phyloP scores from a whole-genome alignment of 2,888 invertebrate species.

The Deilephila elpenor region DNA sequence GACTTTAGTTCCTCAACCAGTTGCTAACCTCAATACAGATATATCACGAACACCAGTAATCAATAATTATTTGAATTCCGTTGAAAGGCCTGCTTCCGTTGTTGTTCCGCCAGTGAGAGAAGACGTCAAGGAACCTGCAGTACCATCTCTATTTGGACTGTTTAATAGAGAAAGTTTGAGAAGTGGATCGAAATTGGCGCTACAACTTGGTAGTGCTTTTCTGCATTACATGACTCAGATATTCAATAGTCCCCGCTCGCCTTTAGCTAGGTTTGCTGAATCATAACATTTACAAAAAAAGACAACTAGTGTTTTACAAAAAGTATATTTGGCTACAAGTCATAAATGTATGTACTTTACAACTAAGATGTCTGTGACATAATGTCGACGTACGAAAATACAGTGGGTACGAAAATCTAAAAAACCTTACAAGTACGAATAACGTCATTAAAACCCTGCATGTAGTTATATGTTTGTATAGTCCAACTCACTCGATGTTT shows the following conservation, averaged over 20 bases:
- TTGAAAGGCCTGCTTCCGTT: constrained; percentile 31
- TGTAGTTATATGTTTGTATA: neutral
- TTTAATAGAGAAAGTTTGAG: neutral
- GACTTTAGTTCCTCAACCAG: constrained; percentile 5
- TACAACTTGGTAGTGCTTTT: constrained; percentile 14
- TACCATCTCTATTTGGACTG: neutral
- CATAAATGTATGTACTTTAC: no score
- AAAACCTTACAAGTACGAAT: no score
- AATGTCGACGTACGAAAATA: no score
- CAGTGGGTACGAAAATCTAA: no score
- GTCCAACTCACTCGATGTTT: neutral
- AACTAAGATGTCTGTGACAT: no score
- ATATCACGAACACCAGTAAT: constrained; percentile 43
- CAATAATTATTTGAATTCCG: constrained; percentile 42
- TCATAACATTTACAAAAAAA: neutral
- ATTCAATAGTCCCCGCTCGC: constrained; percentile 6
- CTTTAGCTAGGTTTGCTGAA: constrained; percentile 1
- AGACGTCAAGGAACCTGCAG: constrained; percentile 27
- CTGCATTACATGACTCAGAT: constrained; percentile 13
- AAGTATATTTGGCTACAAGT: neutral
- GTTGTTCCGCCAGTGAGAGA: constrained; percentile 30
- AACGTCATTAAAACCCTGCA: neutral
- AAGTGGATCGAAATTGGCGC: constrained; percentile 17
- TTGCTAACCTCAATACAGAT: constrained; percentile 44
- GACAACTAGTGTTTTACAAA: neutral